Conservation (phyloP, 2,113 vertebrate species). For the Sisor rabdophorus region DNA sequence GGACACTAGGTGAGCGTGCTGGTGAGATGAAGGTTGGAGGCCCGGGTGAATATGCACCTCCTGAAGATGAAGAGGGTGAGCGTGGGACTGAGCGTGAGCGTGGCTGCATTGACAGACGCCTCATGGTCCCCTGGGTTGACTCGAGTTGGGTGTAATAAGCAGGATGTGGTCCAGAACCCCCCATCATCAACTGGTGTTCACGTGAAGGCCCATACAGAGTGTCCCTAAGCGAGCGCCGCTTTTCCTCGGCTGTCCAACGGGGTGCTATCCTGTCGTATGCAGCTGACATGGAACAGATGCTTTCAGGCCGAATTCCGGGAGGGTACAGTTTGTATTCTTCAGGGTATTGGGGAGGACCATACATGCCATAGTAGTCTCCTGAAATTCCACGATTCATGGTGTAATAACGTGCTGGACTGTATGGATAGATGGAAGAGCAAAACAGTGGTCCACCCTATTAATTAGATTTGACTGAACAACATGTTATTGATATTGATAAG, state of each 20-base stretch:
- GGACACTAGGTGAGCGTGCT: constrained; percentile 77
- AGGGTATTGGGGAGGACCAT: constrained; percentile 73
- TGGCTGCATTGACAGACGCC: constrained; percentile 84
- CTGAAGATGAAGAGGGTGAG: constrained; percentile 78
- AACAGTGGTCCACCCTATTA: background rate
- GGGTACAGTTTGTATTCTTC: constrained; percentile 87
- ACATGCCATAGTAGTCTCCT: constrained; percentile 75
- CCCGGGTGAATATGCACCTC: constrained; percentile 76
- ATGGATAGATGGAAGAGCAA: constrained; percentile 16
- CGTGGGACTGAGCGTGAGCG: constrained; percentile 90
- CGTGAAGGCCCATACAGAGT: constrained; percentile 67
- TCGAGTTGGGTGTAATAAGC: constrained; percentile 77
- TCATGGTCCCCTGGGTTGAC: constrained; percentile 71
- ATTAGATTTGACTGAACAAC: background rate
- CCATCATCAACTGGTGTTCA: constrained; percentile 54
- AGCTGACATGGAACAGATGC: constrained; percentile 88
- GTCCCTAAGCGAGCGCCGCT: constrained; percentile 78
- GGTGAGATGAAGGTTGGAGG: constrained; percentile 79
- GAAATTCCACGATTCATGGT: constrained; percentile 70
- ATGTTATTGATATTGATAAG: background rate
- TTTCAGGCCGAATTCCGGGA: constrained; percentile 81
- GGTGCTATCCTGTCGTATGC: constrained; percentile 77
- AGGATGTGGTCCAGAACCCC: constrained; percentile 54
- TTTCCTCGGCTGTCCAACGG: constrained; percentile 79
- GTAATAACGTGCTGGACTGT: constrained; percentile 82